These are phyloP conservation scores for Microctonus brassicae DNA, from an alignment of 2,888 invertebrate species.

Conservation along the genomic window DNA sequence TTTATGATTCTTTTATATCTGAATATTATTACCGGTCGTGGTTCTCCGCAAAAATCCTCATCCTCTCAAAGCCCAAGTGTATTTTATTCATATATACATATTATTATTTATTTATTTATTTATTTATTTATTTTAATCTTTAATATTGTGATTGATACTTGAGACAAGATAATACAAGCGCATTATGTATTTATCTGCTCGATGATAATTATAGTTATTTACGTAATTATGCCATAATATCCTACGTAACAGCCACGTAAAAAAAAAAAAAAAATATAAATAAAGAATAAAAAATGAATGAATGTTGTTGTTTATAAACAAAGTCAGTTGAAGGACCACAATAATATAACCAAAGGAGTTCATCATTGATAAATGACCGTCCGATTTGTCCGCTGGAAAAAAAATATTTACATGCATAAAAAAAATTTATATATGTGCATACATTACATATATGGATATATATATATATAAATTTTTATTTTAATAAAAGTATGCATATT, in stretches of 20 bases:
- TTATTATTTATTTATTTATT: neutral
- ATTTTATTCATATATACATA: neutral
- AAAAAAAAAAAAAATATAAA: neutral
- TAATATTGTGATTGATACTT: too few relatives aligned
- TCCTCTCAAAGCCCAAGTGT: slow-evolving; percentile 1
- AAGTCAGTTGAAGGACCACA: neutral
- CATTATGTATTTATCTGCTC: neutral
- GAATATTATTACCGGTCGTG: slow-evolving; percentile 14
- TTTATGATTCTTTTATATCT: neutral
- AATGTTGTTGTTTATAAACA: slow-evolving; percentile 12
- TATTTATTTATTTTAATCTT: neutral
- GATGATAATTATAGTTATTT: neutral
- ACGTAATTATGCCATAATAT: neutral
- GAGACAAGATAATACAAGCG: neutral
- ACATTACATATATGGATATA: neutral
- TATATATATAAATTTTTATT: neutral
- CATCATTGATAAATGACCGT: neutral
- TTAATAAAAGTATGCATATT: neutral
- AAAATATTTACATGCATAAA: neutral
- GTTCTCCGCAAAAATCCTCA: slow-evolving; percentile 31
- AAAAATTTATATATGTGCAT: neutral
- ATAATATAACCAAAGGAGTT: neutral
- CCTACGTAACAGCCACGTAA: neutral
- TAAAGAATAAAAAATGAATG: neutral
- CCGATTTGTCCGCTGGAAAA: neutral